Evolutionary conservation across 2,888 invertebrate species (phyloP).

Genomic region (Agelastica alni): DNA sequence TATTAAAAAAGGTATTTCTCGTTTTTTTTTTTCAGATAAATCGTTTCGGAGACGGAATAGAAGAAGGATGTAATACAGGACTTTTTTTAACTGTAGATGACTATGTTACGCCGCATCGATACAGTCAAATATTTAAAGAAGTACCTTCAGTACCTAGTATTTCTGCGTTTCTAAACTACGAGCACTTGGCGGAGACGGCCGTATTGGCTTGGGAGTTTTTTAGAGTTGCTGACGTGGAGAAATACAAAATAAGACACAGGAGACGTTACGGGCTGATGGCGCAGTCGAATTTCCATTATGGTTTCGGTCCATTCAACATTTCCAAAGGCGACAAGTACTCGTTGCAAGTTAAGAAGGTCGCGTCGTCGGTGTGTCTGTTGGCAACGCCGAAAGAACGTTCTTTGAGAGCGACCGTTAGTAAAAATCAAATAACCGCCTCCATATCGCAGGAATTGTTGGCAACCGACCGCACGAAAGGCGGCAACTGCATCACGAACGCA

Average conservation of each 20-base stretch:
- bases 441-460: slow-evolving; percentile 56
- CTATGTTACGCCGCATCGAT: slow-evolving; percentile 38
- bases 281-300: slow-evolving; percentile 58
- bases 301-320: slow-evolving; percentile 59
- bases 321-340: slow-evolving; percentile 56
- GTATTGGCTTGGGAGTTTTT: slow-evolving; percentile 50
- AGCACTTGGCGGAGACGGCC: slow-evolving; percentile 46
- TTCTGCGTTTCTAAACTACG: slow-evolving; percentile 25
- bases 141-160: slow-evolving; percentile 4
- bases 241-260: slow-evolving; percentile 46
- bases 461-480: slow-evolving; percentile 33
- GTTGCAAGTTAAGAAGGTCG: slow-evolving; percentile 56
- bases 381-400: slow-evolving; percentile 53
- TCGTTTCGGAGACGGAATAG: slow-evolving; percentile 57
- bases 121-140: slow-evolving; percentile 24
- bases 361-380: slow-evolving; percentile 55
- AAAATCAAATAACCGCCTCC: slow-evolving; percentile 56
- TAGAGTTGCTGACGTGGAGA: slow-evolving; percentile 32
- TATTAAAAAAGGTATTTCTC: too few relatives aligned
- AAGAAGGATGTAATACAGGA: slow-evolving; percentile 57
- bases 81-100: slow-evolving; percentile 54
- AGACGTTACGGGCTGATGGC: slow-evolving; percentile 56
- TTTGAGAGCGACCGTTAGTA: slow-evolving; percentile 55
- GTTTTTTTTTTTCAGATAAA: slow-evolving; percentile 42
- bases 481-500: slow-evolving; percentile 39